Evolutionary conservation across 2,113 vertebrate species (phyloP), one percentile per base, ranked within the genome.

Genomic region (Galeopterus variegatus): DNA sequence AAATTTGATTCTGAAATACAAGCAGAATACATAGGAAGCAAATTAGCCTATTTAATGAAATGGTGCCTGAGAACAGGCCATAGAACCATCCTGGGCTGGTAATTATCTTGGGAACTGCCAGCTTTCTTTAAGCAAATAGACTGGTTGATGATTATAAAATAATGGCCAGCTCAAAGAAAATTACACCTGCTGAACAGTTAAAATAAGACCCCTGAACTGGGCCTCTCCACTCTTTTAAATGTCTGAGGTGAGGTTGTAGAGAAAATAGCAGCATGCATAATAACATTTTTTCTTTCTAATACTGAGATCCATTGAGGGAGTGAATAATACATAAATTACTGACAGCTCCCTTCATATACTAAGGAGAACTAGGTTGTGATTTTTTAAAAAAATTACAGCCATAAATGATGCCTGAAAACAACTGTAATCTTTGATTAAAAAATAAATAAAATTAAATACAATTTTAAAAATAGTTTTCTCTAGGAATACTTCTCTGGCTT

Each of bases 21-120:
- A 79, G 28, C 14, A 65, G 73, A 41, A 3, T 73, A 48, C 21
- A 23, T 41, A 72, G 31, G 64, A 87, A 97, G 18, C 28, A 84
- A 2, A 5, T 75, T 48, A 33, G 15, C 11, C 1, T 97, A 89
- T 94, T 97, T 96, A 97, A 95, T 97, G 93, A 98, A 96, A 96
- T 90, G 5, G 11, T 48, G 65, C 58, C 48, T 41, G 8, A 33
- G 41, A 33, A 84, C 81, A 70, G 26, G 23, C 79, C 69, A 18
- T 70, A 94, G 33, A 94, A 81, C 21, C 17, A 62, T 62, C 92
- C 64, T 94, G 93, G 82, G 48, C 65, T 93, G 73, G 89, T 86
- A 96, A 86, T 97, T 97, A 69, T 75, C 0, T 62, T 79, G 21
- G 10, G 36, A 98, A 97, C 75, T 87, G 81, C 0, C 1, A 92